Conservation (phyloP, 2,113 vertebrate species). For the Myotis davidii region DNA sequence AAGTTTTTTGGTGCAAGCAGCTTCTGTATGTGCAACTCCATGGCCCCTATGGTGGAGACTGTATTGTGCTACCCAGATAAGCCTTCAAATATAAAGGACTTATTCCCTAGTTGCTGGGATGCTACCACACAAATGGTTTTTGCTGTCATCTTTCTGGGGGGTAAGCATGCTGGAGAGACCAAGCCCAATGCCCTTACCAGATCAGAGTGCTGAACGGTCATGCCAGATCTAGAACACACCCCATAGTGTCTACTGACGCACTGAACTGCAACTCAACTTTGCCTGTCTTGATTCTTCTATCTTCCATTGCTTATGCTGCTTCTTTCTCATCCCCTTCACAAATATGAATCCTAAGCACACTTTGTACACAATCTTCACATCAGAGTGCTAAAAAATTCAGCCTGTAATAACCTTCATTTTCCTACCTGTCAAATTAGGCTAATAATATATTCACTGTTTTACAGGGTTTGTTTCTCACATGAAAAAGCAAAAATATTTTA, state of each 20-base stretch:
- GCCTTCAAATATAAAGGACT: not conserved
- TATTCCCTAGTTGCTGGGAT: not conserved
- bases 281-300: not conserved
- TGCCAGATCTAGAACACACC: not conserved
- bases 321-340: not conserved
- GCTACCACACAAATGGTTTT: not conserved
- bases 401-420: not conserved
- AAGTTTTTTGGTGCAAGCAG: not conserved
- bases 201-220: not conserved
- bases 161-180: not conserved
- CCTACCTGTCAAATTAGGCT: not conserved
- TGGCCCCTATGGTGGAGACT: rapidly evolving
- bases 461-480: not conserved
- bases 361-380: not conserved
- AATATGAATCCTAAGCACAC: not conserved
- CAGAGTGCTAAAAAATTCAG: not conserved
- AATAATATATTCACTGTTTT: not conserved
- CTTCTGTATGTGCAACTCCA: not conserved
- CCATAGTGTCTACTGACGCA: too few species aligned
- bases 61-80: not conserved
- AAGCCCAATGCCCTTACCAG: not conserved
- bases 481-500: slow-evolving; percentile 35
- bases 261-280: rapidly evolving
- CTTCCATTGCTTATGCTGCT: not conserved
- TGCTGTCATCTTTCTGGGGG: not conserved